Evolutionary conservation across 2,888 invertebrate species (phyloP), one percentile per base, ranked within the genome.

Genomic region (Augochlorella aurata): DNA sequence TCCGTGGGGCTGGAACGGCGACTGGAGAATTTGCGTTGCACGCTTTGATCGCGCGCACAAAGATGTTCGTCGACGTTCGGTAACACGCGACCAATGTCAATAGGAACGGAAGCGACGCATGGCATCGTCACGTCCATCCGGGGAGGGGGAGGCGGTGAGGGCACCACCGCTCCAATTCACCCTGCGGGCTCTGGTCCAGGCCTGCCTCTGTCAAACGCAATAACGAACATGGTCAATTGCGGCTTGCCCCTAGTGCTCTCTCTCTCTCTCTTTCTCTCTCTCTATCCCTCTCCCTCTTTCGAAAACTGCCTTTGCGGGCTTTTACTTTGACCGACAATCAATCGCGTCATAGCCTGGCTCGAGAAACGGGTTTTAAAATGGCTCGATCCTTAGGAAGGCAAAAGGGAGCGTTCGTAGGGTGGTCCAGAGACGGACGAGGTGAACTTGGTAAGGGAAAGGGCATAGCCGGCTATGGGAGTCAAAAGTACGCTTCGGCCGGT

Each of bases 161-260:
- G 93, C 93, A 93, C 93, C 93, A 93, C 93, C 93, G 92, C 91
- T 91, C 91, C 88, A 86, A 85, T 94, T 94, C 94, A 95, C 95
- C 95, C 95, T 95, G 95, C 95, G 95, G 95, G 95, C 95, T 95
- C 94, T 94, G 95, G 94, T 94, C 95, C 93, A 92, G 94, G 94
- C 94, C 94, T 94, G 94, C 94, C 94, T 94, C 95, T 95, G 93
- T 66, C 92, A 89, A 89, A 29, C 44, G 63, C 38, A 69, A 75
- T 65, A 79, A 79, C 21, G 68, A 81, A 82, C 72, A 77, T 29
- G 81, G 71, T 71, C 78, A 79, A 77, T 70, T 21, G n/a, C 24
- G 47, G 38, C 66, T 71, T 61, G 21, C 29, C 21, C 7, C 61
- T 61, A 24, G 29, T 61, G 61, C 61, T 61, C 61, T 61, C 61